Evolutionary conservation across 2,797 vertebrate species (phyloP), one percentile per base, ranked within the genome.

Genomic region (Thripadectes ignobilis): DNA sequence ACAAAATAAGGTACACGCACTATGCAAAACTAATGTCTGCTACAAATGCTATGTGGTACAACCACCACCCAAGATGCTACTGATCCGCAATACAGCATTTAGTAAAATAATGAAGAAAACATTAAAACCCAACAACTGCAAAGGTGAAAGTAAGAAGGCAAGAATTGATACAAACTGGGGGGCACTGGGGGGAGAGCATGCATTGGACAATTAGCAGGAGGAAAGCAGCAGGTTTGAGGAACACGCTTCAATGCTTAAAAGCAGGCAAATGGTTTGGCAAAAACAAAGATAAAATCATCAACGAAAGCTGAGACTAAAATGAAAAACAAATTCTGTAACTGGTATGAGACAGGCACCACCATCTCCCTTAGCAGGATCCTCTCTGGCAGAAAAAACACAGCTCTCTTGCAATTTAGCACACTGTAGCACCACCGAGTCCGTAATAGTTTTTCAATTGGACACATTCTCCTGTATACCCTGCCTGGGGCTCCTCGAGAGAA

Each of bases 401-500:
- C 39, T 49, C 69, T 29, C 74, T 67, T 94, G 94, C 90, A 81
- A 92, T 96, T 96, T 89, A 93, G 87, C 76, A 97, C 84, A 67
- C 88, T 73, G 83, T 62, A 85, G 93, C 82, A 87, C 88, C 68
- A 76, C 66, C 1, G 32, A 75, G 66, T 41, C 96, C 92, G 74
- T 97, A 95, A 96, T 59, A 96, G 97, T 82, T 96, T 97, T 97
- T 96, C 96, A 96, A 88, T 90, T 97, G 97, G 96, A 95, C 93
- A 95, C 76, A 91, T 97, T 96, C 95, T 97, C 71, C 81, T 68
- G 59, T 59, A 80, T 73, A 87, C 43, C 84, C 66, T 92, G 97
- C 97, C 97, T 79, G 87, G 94, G 96, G 97, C 96, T 94, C 89
- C 94, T 93, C 4, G 0, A 85, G 85, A 52, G 77, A 97, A 98